A percentile compares a stretch with the other conserved stretches of the same genome.
These are phyloP conservation scores for Pilophorus perplexus DNA, from an alignment of 2,888 invertebrate species.

Conservation along the genomic window DNA sequence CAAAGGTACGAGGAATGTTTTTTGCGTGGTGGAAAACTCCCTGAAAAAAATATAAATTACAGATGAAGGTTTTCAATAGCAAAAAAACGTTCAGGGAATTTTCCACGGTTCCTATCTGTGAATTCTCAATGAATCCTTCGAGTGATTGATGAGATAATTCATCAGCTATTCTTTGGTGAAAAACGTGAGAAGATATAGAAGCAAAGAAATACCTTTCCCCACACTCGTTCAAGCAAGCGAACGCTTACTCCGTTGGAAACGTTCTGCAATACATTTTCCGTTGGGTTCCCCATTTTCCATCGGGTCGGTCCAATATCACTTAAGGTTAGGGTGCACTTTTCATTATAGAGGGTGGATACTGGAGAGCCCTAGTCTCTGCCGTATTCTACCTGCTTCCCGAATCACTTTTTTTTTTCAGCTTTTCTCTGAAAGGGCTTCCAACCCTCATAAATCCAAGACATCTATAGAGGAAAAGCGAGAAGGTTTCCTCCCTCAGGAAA, in stretches of 20 bases:
- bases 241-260: constrained; percentile 14
- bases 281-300: background rate
- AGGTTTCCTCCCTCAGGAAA: constrained; percentile 2
- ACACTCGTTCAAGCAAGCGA: constrained; percentile 14
- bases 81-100: no score
- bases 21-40: no score
- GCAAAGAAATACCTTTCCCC: background rate
- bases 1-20: no score
- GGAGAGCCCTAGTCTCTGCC: background rate
- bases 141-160: no score
- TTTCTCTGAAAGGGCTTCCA: constrained; percentile 5
- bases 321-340: constrained; percentile 19
- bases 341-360: background rate
- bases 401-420: background rate
- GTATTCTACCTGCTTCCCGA: constrained; percentile 4
- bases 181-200: no score
- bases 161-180: no score
- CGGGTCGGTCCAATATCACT: constrained; percentile 11
- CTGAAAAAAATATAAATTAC: no score
- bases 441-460: constrained; percentile 12
- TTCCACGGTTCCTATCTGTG: no score
- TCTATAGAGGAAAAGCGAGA: constrained; percentile 15
- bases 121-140: no score
- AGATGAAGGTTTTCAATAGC: no score
- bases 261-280: constrained; percentile 10